Evolutionary conservation across 2,113 vertebrate genomes (phyloP).

Genomic region (Puffinus mauretanicus): DNA sequence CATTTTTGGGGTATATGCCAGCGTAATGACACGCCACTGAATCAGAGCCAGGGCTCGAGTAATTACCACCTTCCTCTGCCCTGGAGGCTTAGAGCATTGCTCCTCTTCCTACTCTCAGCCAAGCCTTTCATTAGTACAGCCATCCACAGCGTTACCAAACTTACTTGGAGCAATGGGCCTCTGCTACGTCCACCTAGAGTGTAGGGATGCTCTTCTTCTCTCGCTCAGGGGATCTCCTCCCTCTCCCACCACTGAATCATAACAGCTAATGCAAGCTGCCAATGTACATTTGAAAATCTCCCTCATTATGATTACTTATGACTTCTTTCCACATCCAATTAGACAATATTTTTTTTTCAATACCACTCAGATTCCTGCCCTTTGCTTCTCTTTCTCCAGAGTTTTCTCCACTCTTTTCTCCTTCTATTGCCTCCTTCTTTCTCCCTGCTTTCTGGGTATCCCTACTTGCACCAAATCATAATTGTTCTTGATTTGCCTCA

Average conservation of each 20-base stretch:
- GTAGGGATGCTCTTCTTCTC: background rate
- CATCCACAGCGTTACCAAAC: background rate
- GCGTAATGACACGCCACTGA: background rate
- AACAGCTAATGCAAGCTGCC: background rate
- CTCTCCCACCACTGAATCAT: background rate
- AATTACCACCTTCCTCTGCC: background rate
- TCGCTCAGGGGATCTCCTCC: background rate
- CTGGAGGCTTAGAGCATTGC: background rate
- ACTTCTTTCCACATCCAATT: background rate
- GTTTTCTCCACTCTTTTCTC: background rate
- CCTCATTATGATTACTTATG: background rate
- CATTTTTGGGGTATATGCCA: background rate
- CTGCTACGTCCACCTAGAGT: background rate
- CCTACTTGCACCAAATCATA: background rate
- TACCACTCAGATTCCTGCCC: background rate
- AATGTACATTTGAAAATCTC: background rate
- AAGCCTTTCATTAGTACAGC: background rate
- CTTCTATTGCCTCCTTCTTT: background rate
- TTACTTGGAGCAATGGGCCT: background rate
- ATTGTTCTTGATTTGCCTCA: background rate
- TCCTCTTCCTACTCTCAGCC: background rate
- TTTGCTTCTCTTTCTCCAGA: background rate
- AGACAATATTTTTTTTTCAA: background rate
- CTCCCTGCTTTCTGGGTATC: background rate
- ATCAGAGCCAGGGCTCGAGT: background rate